phyloP scores from a whole-genome alignment of 1,140 invertebrate species.

The Paracyclopina nana region DNA sequence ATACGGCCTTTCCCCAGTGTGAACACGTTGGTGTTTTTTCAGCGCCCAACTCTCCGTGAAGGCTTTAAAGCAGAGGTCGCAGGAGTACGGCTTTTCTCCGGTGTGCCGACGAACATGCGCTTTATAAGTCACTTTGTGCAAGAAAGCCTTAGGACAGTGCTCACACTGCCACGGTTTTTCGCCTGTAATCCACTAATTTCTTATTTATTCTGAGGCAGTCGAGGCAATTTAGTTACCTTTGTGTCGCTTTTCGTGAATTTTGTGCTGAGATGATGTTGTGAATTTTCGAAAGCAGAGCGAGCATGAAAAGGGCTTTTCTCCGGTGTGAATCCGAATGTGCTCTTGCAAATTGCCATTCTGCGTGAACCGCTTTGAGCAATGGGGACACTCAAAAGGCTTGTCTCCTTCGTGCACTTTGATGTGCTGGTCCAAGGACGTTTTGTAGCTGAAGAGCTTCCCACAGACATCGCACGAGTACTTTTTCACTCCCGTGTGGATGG shows the following conservation, averaged over 20 bases:
- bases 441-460: neutral
- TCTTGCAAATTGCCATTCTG: conserved; percentile 44
- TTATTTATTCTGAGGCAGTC: too few relatives aligned
- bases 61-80: conserved; percentile 31
- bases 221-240: too few relatives aligned
- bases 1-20: conserved; percentile 23
- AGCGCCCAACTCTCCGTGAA: conserved; percentile 23
- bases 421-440: neutral
- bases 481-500: neutral
- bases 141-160: conserved; percentile 30
- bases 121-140: conserved; percentile 29
- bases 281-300: conserved; percentile 48
- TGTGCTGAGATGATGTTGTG: conserved; percentile 15
- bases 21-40: conserved; percentile 23
- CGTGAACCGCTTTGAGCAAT: conserved; percentile 56
- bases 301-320: conserved; percentile 59
- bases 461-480: conserved; percentile 1
- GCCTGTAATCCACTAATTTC: too few relatives aligned
- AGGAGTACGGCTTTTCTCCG: conserved; percentile 32
- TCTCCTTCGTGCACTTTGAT: conserved; percentile 30
- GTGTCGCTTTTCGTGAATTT: conserved; percentile 24
- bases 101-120: conserved; percentile 33
- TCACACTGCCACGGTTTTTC: conserved; percentile 29
- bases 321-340: conserved; percentile 57
- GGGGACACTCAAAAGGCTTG: conserved; percentile 55